Conservation (phyloP, 2,113 vertebrate genomes). For the Eptesicus fuscus region DNA sequence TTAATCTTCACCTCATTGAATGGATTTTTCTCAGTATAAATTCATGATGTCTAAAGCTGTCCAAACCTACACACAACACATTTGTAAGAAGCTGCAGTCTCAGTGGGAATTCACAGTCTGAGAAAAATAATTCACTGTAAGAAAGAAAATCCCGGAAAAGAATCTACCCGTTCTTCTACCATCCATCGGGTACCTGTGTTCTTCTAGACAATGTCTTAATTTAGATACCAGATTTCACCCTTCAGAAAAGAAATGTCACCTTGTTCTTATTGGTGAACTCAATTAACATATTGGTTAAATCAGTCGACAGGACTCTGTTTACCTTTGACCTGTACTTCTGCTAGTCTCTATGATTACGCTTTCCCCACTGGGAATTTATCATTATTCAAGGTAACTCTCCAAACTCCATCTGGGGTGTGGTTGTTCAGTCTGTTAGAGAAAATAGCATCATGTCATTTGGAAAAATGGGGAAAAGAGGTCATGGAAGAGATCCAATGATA, state of each 20-base stretch:
- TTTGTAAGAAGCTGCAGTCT: conserved; percentile 62
- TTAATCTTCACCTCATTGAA: conserved; percentile 57
- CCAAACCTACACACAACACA: conserved; percentile 64
- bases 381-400: neutral
- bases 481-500: neutral
- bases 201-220: neutral
- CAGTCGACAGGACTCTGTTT: neutral
- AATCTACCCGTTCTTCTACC: neutral
- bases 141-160: neutral
- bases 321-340: neutral
- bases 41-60: conserved; percentile 56
- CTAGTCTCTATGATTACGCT: neutral
- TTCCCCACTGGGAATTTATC: neutral
- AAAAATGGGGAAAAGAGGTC: neutral
- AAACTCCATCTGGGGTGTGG: neutral
- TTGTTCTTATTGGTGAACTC: neutral
- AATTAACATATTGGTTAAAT: neutral
- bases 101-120: neutral
- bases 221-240: neutral
- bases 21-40: conserved; percentile 41
- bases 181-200: neutral
- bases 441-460: neutral
- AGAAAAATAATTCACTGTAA: neutral
- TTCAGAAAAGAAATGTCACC: neutral
- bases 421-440: neutral